Evolutionary conservation across 2,888 invertebrate genomes (phyloP), one percentile per base, ranked within the genome.

Genomic region (Psococerastis gibbosa): DNA sequence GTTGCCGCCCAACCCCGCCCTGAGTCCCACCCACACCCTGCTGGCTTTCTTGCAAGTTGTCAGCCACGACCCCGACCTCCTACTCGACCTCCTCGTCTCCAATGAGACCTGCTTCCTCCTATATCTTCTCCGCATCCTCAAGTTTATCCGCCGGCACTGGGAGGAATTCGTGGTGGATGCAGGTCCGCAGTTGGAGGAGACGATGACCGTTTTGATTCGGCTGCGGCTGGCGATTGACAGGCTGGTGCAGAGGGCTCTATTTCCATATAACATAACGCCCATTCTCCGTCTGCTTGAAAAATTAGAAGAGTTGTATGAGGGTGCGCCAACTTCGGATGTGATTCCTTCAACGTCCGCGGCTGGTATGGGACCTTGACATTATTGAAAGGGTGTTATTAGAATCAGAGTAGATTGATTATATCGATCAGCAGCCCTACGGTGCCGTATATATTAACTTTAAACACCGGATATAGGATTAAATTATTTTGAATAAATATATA

Each of bases 211-310:
- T 42, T 62, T 89, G 23, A 83, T 81, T 55, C 67, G 81, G 43
- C 65, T 89, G 46, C 70, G 83, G 51, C 66, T 80, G 52, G 79
- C 85, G 55, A 84, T 89, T 50, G 80, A 80, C 52, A 70, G 83
- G 55, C 64, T 88, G 51, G 87, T 88, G 5, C 77, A 82, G 0
- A 78, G 78, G 55, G 76, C 82, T 51, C 62, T 87, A 42, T 88
- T 87, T 60, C 87, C 88, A 0, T 89, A 89, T 60, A 88, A 89
- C 60, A 88, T 89, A 55, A 82, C 78, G 54, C 88, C 88, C 33
- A 81, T 89, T 46, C 65, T 87, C 52, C 74, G 81, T 60, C 65
- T 88, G 53, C 64, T 89, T 50, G 83, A 83, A 59, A 78, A 78
- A 51, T 85, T 84, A 56, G 87, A 87, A 57, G 78, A 78, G 57